These are phyloP conservation scores for Lydus trimaculatus DNA, from an alignment of 2,888 invertebrate genomes.

Conservation along the genomic window DNA sequence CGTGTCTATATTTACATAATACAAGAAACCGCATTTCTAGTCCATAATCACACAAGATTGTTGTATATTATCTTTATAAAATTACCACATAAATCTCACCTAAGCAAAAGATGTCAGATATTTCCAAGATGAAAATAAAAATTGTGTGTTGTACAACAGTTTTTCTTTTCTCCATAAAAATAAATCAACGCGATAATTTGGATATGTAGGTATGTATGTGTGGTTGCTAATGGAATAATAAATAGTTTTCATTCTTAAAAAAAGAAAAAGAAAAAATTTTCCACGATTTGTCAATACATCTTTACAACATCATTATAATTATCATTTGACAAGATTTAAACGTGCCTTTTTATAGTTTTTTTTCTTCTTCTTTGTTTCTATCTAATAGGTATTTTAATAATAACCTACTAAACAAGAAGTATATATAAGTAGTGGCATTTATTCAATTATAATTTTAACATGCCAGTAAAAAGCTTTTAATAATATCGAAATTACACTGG, in stretches of 20 bases:
- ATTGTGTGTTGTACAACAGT: not conserved
- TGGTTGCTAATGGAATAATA: not conserved
- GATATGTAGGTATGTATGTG: too few species aligned
- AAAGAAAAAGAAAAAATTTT: not conserved
- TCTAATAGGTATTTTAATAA: not conserved
- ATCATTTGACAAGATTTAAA: not conserved
- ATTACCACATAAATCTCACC: constrained; percentile 23
- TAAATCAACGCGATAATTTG: too few species aligned
- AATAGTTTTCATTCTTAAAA: not conserved
- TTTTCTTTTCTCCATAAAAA: not conserved
- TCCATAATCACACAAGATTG: constrained; percentile 16
- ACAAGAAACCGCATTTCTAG: constrained; percentile 15
- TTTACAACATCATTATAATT: not conserved
- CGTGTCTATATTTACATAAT: constrained; percentile 26
- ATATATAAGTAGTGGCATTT: constrained; percentile 4
- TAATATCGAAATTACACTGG: constrained; percentile 4
- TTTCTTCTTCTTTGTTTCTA: not conserved
- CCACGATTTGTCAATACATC: not conserved
- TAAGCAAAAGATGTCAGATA: constrained; percentile 4
- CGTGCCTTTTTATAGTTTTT: not conserved
- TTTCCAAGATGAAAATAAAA: not conserved
- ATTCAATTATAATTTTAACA: constrained; percentile 22
- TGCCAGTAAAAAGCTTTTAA: constrained; percentile 12
- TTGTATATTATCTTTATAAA: constrained; percentile 15
- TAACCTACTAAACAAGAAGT: not conserved